These are phyloP conservation scores for Mesaphorura yosii DNA, from an alignment of 1,140 invertebrate species.

Conservation along the genomic window DNA sequence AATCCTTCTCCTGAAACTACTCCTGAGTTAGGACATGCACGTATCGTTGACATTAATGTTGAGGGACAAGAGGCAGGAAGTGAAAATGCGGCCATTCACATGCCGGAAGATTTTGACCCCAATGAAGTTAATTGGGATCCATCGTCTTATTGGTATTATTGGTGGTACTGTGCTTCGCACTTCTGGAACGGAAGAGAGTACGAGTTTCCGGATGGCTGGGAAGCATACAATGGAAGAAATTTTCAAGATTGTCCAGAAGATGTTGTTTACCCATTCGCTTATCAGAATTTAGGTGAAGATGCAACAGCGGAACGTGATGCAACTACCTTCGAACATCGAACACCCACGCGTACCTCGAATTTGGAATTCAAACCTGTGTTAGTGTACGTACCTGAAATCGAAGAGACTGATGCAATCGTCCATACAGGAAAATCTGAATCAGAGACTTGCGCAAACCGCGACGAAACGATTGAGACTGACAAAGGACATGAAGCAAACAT, in stretches of 20 bases:
- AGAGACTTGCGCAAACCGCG: not conserved
- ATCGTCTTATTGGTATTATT: constrained; percentile 30
- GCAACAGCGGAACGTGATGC: too few species aligned
- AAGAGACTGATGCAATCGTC: too few species aligned
- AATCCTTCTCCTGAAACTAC: constrained; percentile 5
- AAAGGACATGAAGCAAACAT: constrained; percentile 22
- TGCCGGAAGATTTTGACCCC: not conserved
- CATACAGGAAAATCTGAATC: not conserved
- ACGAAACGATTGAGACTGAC: constrained; percentile 8
- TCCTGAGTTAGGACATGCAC: not conserved
- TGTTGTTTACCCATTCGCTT: not conserved
- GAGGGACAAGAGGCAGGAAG: not conserved
- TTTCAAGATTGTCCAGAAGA: not conserved
- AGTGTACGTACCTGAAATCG: not conserved
- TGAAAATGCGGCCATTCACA: too few species aligned
- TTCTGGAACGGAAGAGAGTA: constrained; percentile 25
- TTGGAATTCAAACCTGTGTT: too few species aligned
- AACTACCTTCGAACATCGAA: too few species aligned
- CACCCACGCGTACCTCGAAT: too few species aligned
- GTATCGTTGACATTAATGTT: not conserved
- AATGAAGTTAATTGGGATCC: not conserved
- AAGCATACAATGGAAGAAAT: not conserved
- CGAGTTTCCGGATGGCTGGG: constrained; percentile 19
- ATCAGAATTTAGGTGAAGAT: constrained; percentile 3
- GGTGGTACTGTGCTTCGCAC: constrained; percentile 28